These are phyloP conservation scores for Entomyzon cyanotis DNA, from an alignment of 2,113 vertebrate genomes.

Conservation along the genomic window DNA sequence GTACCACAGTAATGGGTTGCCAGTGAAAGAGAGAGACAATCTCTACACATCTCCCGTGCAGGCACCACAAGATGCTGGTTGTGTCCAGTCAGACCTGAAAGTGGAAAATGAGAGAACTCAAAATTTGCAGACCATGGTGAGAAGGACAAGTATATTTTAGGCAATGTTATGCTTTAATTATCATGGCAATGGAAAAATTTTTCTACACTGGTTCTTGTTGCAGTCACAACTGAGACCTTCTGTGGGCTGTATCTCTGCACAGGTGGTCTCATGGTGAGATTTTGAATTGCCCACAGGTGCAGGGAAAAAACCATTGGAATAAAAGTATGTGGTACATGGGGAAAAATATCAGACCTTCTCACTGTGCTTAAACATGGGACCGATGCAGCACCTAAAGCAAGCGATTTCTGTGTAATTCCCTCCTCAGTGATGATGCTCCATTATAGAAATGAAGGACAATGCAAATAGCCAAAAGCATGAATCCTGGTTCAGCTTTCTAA, in stretches of 20 bases:
- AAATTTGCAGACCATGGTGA: background rate
- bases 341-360: background rate
- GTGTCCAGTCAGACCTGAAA: background rate
- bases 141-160: background rate
- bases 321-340: accelerated
- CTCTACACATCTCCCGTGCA: background rate
- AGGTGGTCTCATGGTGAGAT: background rate
- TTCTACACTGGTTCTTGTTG: background rate
- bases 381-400: background rate
- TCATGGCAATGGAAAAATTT: background rate
- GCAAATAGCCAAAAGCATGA: background rate
- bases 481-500: background rate
- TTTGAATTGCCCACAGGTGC: background rate
- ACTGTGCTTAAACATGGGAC: background rate
- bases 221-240: background rate
- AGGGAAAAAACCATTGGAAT: background rate
- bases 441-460: background rate
- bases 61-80: background rate
- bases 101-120: background rate
- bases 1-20: background rate
- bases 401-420: background rate
- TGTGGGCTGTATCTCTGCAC: background rate
- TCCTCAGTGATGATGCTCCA: background rate
- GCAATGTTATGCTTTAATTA: background rate
- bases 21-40: background rate